Percentiles rank a stretch among this genome's conserved stretches.
phyloP scores from a whole-genome alignment of 2,797 vertebrate genomes.

The Falco rusticolus region DNA sequence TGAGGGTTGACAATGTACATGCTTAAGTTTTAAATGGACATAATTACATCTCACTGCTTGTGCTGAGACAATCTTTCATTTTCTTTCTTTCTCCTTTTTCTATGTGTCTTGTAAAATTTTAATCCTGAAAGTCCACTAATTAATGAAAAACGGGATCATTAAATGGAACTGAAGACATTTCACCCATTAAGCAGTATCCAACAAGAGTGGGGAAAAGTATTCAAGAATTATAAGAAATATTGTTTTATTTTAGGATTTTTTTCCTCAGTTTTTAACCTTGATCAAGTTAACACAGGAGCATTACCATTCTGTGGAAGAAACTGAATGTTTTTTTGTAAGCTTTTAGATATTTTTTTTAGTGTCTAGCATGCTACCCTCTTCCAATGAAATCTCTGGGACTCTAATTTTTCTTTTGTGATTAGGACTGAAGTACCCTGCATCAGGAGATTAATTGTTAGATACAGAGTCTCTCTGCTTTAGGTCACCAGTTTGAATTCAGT shows the following conservation, averaged over 20 bases:
- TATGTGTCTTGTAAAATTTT: constrained; percentile 3
- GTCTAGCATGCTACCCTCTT: not conserved
- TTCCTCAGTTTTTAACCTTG: not conserved
- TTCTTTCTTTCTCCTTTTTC: not conserved
- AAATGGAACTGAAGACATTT: not conserved
- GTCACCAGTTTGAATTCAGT: constrained; percentile 32
- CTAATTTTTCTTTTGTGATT: constrained; percentile 20
- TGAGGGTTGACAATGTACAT: not conserved
- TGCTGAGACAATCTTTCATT: not conserved
- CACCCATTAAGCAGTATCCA: not conserved
- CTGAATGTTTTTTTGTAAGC: not conserved
- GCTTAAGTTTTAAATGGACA: not conserved
- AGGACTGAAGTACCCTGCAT: not conserved
- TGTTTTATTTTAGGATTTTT: not conserved
- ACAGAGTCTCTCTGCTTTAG: constrained; percentile 48
- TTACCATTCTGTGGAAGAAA: not conserved
- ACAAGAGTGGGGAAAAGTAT: not conserved
- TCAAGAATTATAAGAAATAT: not conserved
- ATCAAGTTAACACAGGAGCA: not conserved
- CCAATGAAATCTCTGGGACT: not conserved
- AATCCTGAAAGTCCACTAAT: not conserved
- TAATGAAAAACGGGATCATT: constrained; percentile 32
- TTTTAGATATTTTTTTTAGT: not conserved
- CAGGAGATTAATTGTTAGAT: constrained; percentile 29
- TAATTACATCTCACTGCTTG: not conserved